These are phyloP conservation scores for Prionailurus viverrinus DNA, from an alignment of 2,113 vertebrate genomes.

Conservation along the genomic window DNA sequence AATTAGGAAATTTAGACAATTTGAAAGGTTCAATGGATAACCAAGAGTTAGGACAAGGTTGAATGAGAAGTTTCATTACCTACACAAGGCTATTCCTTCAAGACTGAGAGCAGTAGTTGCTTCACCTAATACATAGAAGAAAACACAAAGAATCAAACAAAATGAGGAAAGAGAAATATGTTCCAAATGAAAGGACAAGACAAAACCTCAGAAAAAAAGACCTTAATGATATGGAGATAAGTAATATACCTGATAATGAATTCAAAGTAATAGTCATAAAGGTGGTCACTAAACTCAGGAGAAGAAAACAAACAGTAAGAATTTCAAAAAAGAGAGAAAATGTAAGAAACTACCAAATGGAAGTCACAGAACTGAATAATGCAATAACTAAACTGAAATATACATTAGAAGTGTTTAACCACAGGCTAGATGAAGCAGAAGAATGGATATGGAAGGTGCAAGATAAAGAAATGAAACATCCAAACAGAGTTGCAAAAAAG, in stretches of 20 bases:
- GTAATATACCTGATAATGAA: neutral
- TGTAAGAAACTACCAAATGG: neutral
- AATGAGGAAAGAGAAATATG: neutral
- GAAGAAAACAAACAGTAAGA: neutral
- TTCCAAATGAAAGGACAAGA: neutral
- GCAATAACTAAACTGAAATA: neutral
- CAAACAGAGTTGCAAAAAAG: neutral
- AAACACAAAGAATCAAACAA: neutral
- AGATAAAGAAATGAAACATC: neutral
- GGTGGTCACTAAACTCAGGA: neutral
- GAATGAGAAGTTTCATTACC: neutral
- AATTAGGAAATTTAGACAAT: neutral
- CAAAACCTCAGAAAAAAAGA: neutral
- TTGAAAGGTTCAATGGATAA: neutral
- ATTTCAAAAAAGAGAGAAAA: neutral
- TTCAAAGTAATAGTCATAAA: neutral
- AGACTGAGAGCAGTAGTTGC: neutral
- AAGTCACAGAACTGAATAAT: neutral
- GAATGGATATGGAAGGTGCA: neutral
- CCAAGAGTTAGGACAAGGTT: neutral
- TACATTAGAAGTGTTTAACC: neutral
- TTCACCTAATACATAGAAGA: neutral
- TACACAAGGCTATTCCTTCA: neutral
- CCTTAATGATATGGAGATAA: too few relatives aligned
- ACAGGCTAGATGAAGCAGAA: neutral